Evolutionary conservation across 2,888 invertebrate genomes (phyloP).

Genomic region (Pterostichus niger): DNA sequence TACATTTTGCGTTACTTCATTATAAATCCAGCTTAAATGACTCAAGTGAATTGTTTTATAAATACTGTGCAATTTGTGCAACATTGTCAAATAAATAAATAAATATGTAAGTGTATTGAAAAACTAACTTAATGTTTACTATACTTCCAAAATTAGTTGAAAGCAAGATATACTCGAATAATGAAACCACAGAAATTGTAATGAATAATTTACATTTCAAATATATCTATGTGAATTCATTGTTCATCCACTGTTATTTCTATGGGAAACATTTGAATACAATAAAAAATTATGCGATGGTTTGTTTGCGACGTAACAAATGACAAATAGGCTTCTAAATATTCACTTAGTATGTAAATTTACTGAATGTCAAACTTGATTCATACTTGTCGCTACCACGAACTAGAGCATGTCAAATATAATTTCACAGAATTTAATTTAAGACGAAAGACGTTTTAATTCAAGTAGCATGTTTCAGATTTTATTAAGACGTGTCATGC

Average conservation of each 20-base stretch:
- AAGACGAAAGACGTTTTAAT: conserved; percentile 1
- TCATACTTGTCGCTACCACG: background rate
- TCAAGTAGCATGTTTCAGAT: conserved; percentile 1
- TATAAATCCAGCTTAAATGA: too few species aligned
- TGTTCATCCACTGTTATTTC: background rate
- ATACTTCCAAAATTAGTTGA: too few species aligned
- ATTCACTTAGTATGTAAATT: background rate
- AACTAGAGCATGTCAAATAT: background rate
- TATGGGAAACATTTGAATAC: background rate
- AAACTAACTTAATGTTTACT: too few species aligned
- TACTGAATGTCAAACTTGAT: background rate
- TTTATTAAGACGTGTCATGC: background rate
- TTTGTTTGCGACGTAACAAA: background rate
- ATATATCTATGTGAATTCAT: too few species aligned
- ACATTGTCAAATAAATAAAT: too few species aligned
- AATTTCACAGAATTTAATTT: background rate
- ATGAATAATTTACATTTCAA: too few species aligned
- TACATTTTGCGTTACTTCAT: too few species aligned
- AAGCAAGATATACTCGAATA: too few species aligned
- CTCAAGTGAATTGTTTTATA: too few species aligned
- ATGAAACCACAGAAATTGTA: too few species aligned
- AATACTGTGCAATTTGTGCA: too few species aligned
- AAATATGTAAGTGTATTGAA: too few species aligned
- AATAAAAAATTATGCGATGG: background rate
- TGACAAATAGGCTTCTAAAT: background rate